phyloP scores from a whole-genome alignment of 2,888 invertebrate species.

The Trissolcus brochymenae region DNA sequence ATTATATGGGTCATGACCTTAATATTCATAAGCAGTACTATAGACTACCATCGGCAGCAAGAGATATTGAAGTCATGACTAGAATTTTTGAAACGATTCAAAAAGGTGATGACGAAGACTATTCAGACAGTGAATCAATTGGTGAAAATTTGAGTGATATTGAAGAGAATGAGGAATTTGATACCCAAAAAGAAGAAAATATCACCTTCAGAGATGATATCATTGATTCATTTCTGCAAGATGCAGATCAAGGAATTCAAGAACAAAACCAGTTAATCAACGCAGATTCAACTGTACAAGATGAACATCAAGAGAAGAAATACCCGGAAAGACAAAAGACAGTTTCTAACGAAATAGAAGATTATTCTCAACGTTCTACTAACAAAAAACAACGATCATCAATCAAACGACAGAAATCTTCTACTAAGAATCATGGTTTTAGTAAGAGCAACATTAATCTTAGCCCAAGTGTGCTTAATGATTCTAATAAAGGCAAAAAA shows the following conservation, averaged over 20 bases:
- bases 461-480: background rate
- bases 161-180: slow-evolving; percentile 3
- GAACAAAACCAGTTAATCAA: background rate
- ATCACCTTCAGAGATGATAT: background rate
- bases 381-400: background rate
- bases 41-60: slow-evolving; percentile 24
- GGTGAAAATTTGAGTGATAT: slow-evolving; percentile 6
- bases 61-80: slow-evolving; percentile 17
- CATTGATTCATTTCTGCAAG: background rate
- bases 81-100: slow-evolving; percentile 5
- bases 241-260: background rate
- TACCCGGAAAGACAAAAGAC: too few species aligned
- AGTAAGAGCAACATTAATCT: background rate
- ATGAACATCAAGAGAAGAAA: background rate
- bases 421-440: background rate
- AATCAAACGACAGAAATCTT: background rate
- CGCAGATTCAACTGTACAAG: background rate
- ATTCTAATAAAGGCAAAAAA: background rate
- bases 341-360: background rate
- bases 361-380: too few species aligned
- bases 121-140: background rate
- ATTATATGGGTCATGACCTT: slow-evolving; percentile 47
- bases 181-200: background rate
- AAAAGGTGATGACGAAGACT: background rate
- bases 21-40: slow-evolving; percentile 45